These are phyloP conservation scores for Agrochola circellaris DNA, from an alignment of 2,888 invertebrate genomes.

Conservation along the genomic window DNA sequence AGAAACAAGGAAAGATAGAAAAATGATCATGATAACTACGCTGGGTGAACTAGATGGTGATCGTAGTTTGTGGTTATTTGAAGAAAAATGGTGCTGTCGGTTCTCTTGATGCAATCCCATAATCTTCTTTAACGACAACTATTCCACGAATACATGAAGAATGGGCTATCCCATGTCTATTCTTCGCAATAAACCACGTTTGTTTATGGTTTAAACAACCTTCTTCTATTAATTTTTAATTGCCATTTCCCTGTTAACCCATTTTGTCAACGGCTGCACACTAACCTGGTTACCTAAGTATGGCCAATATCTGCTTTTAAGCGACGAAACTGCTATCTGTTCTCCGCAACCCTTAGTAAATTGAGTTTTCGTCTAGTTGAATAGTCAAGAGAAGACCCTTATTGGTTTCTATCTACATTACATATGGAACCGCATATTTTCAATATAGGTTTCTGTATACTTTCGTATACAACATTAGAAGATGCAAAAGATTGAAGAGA, in stretches of 20 bases:
- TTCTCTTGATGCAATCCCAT: not conserved
- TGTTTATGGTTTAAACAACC: not conserved
- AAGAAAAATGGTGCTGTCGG: not conserved
- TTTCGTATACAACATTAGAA: not conserved
- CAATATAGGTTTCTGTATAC: not conserved
- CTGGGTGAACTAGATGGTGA: not conserved
- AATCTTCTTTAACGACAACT: not conserved
- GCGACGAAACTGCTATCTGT: slow-evolving; percentile 43
- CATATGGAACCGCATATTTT: not conserved
- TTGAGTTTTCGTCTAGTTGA: slow-evolving; percentile 43
- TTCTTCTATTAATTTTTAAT: not conserved
- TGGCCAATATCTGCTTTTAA: slow-evolving; percentile 50
- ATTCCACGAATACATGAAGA: not conserved
- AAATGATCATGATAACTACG: not conserved
- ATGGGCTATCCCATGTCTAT: not conserved
- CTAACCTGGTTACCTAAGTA: slow-evolving; percentile 55
- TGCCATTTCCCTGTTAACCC: not conserved
- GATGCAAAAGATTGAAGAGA: not conserved
- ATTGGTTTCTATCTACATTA: slow-evolving; percentile 26
- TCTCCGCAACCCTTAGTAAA: slow-evolving; percentile 47
- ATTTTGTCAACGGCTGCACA: slow-evolving; percentile 23
- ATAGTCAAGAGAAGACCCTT: slow-evolving; percentile 23
- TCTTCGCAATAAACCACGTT: not conserved
- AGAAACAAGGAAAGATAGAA: not conserved
- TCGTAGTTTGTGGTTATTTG: not conserved